These are phyloP conservation scores for Ichneumon xanthorius DNA, from an alignment of 2,888 invertebrate species.

Conservation along the genomic window DNA sequence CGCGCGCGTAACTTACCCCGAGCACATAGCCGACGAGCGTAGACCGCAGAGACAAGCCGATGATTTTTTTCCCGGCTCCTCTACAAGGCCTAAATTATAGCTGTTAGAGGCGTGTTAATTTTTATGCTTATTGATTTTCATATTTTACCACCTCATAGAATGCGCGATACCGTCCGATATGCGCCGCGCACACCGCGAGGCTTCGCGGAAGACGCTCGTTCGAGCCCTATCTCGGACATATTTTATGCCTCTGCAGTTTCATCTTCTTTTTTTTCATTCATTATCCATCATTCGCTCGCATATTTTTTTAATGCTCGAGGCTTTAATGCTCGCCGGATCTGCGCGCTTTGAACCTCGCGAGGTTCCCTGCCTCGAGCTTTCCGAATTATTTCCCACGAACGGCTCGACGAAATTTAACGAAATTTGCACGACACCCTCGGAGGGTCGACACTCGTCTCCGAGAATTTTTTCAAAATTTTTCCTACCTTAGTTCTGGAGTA, in stretches of 20 bases:
- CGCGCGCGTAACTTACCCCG: constrained; percentile 69
- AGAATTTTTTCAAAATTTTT: too few relatives aligned
- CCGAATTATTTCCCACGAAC: too few relatives aligned
- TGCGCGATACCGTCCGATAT: neutral
- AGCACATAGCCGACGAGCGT: constrained; percentile 6
- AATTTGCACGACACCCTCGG: too few relatives aligned
- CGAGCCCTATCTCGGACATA: neutral
- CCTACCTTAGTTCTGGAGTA: too few relatives aligned
- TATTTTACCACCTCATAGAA: constrained; percentile 80
- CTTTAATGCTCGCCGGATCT: neutral
- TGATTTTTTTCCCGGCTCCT: constrained; percentile 25
- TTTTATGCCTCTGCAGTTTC: neutral
- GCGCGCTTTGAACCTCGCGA: neutral
- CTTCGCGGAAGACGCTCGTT: constrained; percentile 15
- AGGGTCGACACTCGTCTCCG: too few relatives aligned
- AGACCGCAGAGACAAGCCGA: constrained; percentile 41
- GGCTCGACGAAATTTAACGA: too few relatives aligned
- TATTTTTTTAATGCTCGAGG: too few relatives aligned
- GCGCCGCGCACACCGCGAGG: constrained; percentile 7
- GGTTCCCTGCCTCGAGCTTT: too few relatives aligned
- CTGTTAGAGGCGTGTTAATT: constrained; percentile 82
- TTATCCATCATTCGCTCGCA: neutral
- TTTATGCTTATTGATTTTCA: constrained; percentile 84
- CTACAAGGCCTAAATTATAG: constrained; percentile 77
- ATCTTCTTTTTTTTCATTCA: neutral